Conservation (phyloP, 2,113 vertebrate genomes). For the Psittacula cyanocephala region DNA sequence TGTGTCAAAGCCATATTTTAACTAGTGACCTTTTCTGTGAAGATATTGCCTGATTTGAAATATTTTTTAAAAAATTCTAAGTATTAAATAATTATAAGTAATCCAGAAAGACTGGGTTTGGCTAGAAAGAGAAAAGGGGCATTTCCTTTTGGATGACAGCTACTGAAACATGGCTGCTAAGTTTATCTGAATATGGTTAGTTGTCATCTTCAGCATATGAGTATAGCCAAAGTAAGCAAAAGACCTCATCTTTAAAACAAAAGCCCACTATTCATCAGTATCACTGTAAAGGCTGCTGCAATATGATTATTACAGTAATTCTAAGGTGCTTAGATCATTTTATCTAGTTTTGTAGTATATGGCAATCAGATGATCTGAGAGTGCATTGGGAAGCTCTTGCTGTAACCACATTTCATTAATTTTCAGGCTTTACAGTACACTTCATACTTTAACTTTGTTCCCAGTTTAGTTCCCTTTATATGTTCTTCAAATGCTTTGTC, state of each 20-base stretch:
- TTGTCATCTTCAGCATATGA: not conserved
- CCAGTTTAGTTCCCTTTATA: conserved; percentile 74
- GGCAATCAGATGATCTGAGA: not conserved
- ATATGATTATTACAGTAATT: not conserved
- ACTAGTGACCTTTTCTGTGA: not conserved
- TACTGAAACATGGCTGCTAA: not conserved
- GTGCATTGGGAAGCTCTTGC: not conserved
- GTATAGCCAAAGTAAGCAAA: not conserved
- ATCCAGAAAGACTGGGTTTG: not conserved
- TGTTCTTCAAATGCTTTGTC: conserved; percentile 73
- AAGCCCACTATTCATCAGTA: not conserved
- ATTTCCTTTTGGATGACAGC: not conserved
- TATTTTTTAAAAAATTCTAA: not conserved
- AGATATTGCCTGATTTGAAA: not conserved
- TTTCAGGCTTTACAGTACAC: conserved; percentile 69
- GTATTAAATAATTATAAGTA: not conserved
- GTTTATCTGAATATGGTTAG: not conserved
- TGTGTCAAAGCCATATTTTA: not conserved
- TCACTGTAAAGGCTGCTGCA: not conserved
- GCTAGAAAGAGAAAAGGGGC: not conserved
- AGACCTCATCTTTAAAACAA: not conserved
- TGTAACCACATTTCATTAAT: not conserved
- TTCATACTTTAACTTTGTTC: conserved; percentile 73
- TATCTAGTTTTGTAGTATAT: not conserved
- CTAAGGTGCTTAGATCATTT: not conserved